A percentile compares a stretch with the other conserved stretches of the same genome.
phyloP scores from a whole-genome alignment of 2,797 vertebrate species.

The Leptatherina wallacei region DNA sequence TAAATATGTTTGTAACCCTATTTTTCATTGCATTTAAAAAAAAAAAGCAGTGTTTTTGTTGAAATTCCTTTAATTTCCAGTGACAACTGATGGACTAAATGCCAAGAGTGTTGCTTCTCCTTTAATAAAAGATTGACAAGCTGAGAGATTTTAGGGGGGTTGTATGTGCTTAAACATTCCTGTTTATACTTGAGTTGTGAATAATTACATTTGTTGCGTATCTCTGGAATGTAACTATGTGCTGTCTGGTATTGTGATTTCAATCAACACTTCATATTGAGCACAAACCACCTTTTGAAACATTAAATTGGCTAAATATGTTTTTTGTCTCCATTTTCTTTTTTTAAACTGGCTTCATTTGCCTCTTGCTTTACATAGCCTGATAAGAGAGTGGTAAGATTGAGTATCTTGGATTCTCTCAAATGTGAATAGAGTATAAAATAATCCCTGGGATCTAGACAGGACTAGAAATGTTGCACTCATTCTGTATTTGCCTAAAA shows the following conservation, averaged over 20 bases:
- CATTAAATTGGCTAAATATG: slow-evolving; percentile 58
- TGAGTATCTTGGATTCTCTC: neutral
- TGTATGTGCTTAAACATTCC: slow-evolving; percentile 63
- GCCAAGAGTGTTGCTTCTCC: slow-evolving; percentile 86
- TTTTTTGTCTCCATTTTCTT: slow-evolving; percentile 18
- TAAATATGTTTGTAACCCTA: slow-evolving; percentile 86
- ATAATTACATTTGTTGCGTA: slow-evolving; percentile 34
- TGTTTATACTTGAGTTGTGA: slow-evolving; percentile 49
- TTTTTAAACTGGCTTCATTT: neutral
- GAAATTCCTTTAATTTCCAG: slow-evolving; percentile 81
- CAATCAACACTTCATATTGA: slow-evolving; percentile 18
- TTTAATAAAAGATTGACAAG: slow-evolving; percentile 62
- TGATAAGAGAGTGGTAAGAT: neutral
- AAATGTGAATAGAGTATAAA: no score
- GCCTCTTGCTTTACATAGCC: neutral
- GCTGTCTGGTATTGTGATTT: slow-evolving; percentile 56
- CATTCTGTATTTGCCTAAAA: no score
- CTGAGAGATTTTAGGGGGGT: slow-evolving; percentile 38
- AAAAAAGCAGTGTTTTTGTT: slow-evolving; percentile 85
- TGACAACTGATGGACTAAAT: slow-evolving; percentile 85
- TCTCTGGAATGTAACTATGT: slow-evolving; percentile 51
- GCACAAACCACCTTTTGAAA: slow-evolving; percentile 40
- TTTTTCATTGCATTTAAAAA: slow-evolving; percentile 89
- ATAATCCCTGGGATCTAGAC: no score
- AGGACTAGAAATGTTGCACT: no score